Percentiles rank a stretch among this genome's conserved stretches.
phyloP scores from a whole-genome alignment of 2,113 vertebrate species.

The Coregonus clupeaformis region DNA sequence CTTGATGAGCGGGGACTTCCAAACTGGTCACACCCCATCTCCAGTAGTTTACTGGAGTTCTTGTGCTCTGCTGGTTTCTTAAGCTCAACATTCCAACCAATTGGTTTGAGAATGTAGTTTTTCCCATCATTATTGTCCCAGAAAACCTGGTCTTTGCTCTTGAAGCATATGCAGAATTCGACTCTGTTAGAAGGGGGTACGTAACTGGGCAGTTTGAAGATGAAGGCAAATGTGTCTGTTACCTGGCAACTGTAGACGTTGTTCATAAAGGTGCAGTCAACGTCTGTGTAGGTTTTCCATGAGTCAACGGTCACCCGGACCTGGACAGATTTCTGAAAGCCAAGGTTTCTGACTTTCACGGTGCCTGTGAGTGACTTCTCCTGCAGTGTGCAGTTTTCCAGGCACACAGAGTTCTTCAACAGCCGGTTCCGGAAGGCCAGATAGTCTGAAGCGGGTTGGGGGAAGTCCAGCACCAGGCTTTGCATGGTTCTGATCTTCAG shows the following conservation, averaged over 20 bases:
- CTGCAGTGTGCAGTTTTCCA: slow-evolving; percentile 91
- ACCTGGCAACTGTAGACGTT: slow-evolving; percentile 87
- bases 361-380: slow-evolving; percentile 86
- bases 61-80: slow-evolving; percentile 63
- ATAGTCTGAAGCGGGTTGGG: slow-evolving; percentile 89
- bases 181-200: slow-evolving; percentile 77
- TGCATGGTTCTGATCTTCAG: slow-evolving; percentile 80
- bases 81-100: slow-evolving; percentile 67
- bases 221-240: slow-evolving; percentile 88
- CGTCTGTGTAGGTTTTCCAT: slow-evolving; percentile 81
- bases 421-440: slow-evolving; percentile 87
- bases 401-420: slow-evolving; percentile 83
- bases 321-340: slow-evolving; percentile 87
- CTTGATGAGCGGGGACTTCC: slow-evolving; percentile 81
- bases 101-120: slow-evolving; percentile 83
- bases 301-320: slow-evolving; percentile 87
- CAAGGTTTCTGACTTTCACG: slow-evolving; percentile 89
- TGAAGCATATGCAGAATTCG: slow-evolving; percentile 91
- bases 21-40: slow-evolving; percentile 75
- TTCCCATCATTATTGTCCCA: slow-evolving; percentile 95
- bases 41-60: slow-evolving; percentile 57
- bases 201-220: slow-evolving; percentile 78
- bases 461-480: slow-evolving; percentile 83
- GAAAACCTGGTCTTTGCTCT: slow-evolving; percentile 75
- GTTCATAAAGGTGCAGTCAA: slow-evolving; percentile 88